Evolutionary conservation across 2,797 vertebrate species (phyloP).

Genomic region (Micrastur ruficollis): DNA sequence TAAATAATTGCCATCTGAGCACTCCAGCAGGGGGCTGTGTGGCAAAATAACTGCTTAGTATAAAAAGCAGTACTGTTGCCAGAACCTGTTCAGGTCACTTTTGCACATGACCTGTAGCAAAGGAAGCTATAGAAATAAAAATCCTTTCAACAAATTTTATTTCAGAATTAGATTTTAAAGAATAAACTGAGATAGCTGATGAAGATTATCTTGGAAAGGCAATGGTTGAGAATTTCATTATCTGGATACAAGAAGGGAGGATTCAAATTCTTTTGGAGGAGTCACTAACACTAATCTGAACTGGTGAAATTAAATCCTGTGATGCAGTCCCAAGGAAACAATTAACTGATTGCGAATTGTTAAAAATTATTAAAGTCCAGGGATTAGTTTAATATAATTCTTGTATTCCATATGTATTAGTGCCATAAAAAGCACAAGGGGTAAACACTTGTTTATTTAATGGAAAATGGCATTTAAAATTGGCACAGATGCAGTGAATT

Average conservation of each 20-base stretch:
- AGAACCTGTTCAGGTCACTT: not conserved
- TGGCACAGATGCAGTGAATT: not conserved
- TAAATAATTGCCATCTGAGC: not conserved
- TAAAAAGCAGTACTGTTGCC: not conserved
- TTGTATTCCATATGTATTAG: slow-evolving; percentile 30
- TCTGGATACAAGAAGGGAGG: not conserved
- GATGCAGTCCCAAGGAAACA: slow-evolving; percentile 24
- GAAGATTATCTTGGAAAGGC: not conserved
- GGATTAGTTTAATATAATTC: slow-evolving; percentile 55
- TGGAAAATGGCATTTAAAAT: slow-evolving; percentile 6
- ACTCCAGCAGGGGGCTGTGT: not conserved
- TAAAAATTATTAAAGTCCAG: slow-evolving; percentile 21
- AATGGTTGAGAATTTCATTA: not conserved
- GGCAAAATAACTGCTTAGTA: not conserved
- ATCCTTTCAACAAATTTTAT: not conserved
- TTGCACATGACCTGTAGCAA: not conserved
- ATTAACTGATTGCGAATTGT: slow-evolving; percentile 63
- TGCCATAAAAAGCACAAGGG: not conserved
- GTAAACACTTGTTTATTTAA: slow-evolving; percentile 19
- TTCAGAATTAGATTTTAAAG: not conserved
- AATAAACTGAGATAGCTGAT: not conserved
- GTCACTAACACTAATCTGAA: slow-evolving; percentile 20
- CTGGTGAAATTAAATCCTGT: slow-evolving; percentile 24
- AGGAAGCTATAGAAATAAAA: not conserved
- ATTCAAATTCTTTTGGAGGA: slow-evolving; percentile 33